Conservation (phyloP, 2,113 vertebrate genomes). For the Pachyramphus minor region DNA sequence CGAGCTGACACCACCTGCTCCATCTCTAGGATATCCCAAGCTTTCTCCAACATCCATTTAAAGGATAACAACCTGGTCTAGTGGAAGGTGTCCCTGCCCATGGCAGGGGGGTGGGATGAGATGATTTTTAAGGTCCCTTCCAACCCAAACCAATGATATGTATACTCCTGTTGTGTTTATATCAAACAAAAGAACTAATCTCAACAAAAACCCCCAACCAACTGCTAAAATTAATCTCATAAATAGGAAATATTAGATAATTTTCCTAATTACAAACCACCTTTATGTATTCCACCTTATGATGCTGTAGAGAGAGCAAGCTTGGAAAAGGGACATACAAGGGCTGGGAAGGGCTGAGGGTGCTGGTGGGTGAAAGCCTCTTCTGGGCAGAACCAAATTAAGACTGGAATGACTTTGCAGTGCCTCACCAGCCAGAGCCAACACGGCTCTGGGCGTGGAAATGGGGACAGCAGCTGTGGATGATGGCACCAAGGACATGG, state of each 20-base stretch:
- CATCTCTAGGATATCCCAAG: background rate
- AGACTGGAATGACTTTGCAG: background rate
- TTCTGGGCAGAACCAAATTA: background rate
- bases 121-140: background rate
- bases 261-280: constrained; percentile 39
- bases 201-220: background rate
- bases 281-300: constrained; percentile 19
- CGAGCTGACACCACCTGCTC: background rate
- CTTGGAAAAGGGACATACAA: background rate
- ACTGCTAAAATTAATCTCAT: constrained; percentile 63
- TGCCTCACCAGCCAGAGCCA: background rate
- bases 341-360: constrained; percentile 25
- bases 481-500: background rate
- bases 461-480: background rate
- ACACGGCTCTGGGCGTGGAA: rapidly evolving
- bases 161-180: background rate
- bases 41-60: background rate
- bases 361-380: background rate
- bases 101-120: background rate
- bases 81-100: background rate
- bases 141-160: background rate
- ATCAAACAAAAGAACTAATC: constrained; percentile 37
- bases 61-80: background rate
- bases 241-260: constrained; percentile 62
- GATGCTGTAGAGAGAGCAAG: constrained; percentile 65